Base-by-base conservation (phyloP, 2,888 invertebrate species). In the Cybosia mesomella region DNA sequence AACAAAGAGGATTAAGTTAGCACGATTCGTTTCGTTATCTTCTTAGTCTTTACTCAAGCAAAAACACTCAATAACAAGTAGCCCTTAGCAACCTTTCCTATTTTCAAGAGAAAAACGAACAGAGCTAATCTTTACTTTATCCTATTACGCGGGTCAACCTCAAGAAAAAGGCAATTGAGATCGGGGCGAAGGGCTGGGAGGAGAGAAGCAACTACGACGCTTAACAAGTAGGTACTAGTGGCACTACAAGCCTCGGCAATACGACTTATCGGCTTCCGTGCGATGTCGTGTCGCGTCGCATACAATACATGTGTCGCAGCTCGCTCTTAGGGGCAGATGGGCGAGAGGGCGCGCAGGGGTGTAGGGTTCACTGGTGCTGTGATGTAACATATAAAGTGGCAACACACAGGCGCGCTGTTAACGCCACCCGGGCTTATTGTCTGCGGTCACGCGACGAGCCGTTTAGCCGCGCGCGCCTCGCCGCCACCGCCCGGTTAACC, bases 371-470 rank as follows among this genome's bases (percentile, higher is more conserved):
- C 59, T 60, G 66, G 66, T 59, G 79, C 83, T 84, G 86, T 90
- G 91, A 92, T 90, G 93, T 91, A 91, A 92, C 93, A 88, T 93
- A 94, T 93, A 94, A 94, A 94, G 94, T 94, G 94, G 93, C 92
- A 94, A 94, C 94, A 94, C 93, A 93, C 92, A 94, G 92, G 92
- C 94, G 93, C 93, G 94, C 93, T 92, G 93, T 93, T 93, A 93
- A 93, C 94, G 93, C 93, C 91, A 91, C 88, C 91, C 91, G 92
- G 93, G 93, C 94, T 95, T 94, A 95, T 95, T 95, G 94, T 94
- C 94, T 95, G 94, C 94, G 94, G 94, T 95, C 94, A 94, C 94
- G 94, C 94, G 94, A 95, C 94, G 94, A 95, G 94, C 94, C 94
- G 94, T 94, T 95, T 94, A 95, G 94, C 94, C 94, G 94, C 91